Evolutionary conservation across 2,113 vertebrate species (phyloP).

Genomic region (Tricholaema leucomelas): DNA sequence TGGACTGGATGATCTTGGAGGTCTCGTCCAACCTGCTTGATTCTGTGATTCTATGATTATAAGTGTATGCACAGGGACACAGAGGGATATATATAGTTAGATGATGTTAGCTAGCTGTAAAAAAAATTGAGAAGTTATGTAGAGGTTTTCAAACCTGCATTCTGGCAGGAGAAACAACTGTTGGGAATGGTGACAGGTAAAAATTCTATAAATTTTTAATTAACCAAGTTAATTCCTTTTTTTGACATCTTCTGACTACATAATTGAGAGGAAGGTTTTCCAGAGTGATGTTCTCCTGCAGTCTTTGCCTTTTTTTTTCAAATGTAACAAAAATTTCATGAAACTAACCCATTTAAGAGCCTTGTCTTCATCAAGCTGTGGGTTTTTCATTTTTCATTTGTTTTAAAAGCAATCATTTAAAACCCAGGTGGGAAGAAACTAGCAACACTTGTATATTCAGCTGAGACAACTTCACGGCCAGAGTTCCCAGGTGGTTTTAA

Average conservation of each 20-base stretch:
- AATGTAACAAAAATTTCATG: neutral
- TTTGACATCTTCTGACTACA: neutral
- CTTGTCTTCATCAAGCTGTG: neutral
- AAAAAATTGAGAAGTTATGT: conserved; percentile 1
- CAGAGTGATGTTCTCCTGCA: neutral
- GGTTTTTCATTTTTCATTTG: neutral
- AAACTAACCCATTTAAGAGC: neutral
- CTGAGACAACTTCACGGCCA: neutral
- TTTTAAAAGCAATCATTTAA: neutral
- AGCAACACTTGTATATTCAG: neutral
- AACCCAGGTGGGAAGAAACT: neutral
- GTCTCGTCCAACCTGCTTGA: too few species aligned
- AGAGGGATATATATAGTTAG: neutral
- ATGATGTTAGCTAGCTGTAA: neutral
- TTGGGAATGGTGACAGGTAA: neutral
- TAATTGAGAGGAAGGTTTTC: neutral
- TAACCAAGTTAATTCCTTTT: neutral
- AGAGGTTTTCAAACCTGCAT: neutral
- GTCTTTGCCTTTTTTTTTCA: neutral
- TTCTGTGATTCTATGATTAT: too few species aligned
- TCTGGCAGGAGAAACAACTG: neutral
- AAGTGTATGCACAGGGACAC: neutral
- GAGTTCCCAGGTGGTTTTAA: neutral
- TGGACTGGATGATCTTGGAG: too few species aligned
- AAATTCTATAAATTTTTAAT: neutral